Percentiles rank a stretch among this genome's conserved stretches.
These are phyloP conservation scores for Odocoileus hemionus DNA, from an alignment of 2,113 vertebrate species.

Conservation along the genomic window DNA sequence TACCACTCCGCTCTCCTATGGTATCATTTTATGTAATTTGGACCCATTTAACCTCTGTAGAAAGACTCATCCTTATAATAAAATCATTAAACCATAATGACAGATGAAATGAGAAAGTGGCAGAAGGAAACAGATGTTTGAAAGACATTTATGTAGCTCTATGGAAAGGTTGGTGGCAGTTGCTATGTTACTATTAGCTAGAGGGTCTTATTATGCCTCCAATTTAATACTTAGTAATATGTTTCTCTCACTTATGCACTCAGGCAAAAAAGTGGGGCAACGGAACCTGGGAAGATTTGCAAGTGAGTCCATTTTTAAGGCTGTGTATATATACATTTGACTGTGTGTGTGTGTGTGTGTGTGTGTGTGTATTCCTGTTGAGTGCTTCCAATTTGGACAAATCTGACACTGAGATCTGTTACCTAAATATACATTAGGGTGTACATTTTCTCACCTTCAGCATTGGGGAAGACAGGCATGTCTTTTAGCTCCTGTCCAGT, in stretches of 20 bases:
- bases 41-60: conserved; percentile 38
- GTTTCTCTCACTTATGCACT: conserved; percentile 34
- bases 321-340: background rate
- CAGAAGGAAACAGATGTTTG: conserved; percentile 40
- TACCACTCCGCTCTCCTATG: background rate
- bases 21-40: conserved; percentile 25
- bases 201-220: conserved; percentile 45
- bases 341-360: background rate
- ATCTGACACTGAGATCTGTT: background rate
- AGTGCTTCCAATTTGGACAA: background rate
- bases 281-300: background rate
- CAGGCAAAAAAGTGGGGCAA: background rate
- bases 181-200: conserved; percentile 36
- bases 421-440: background rate
- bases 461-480: background rate
- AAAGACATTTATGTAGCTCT: background rate
- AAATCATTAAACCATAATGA: conserved; percentile 46
- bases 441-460: conserved; percentile 18
- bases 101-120: conserved; percentile 41
- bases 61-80: conserved; percentile 38
- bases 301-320: background rate
- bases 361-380: background rate
- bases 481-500: conserved; percentile 64
- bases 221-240: conserved; percentile 16
- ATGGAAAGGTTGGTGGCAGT: background rate